Evolutionary conservation across 1,140 invertebrate genomes (phyloP), one percentile per base, ranked within the genome.

Genomic region (Atta texana): DNA sequence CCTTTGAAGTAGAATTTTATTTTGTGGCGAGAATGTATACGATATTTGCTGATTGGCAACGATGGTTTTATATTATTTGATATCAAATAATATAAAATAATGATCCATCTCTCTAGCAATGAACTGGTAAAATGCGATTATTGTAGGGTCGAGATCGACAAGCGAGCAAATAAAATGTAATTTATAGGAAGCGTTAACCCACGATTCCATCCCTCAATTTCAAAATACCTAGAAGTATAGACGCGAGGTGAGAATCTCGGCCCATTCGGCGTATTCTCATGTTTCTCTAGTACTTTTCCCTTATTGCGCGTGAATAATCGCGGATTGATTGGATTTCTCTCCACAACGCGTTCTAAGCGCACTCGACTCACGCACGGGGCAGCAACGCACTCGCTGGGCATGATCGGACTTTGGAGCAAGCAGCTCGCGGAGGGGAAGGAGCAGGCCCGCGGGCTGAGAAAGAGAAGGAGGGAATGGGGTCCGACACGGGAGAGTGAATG

Each of bases 291-390:
- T 39, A 69, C 69, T 28, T 39, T 39, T 8, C 76, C 76, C 63
- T 74, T 72, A 59, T 59, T 74, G 68, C 39, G 69, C 69, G 69
- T 55, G 28, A 21, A 39, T 84, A 84, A 84, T 84, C 80, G 80
- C n/a, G 28, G 44, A 84, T 84, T 84, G 80, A 84, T 84, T 84
- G 80, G 80, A 84, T 84, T 84, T 57, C 57, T 84, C 80, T 75
- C 14, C 55, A 12, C 69, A 24, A 57, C 53, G 34, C 66, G 53
- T 82, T 53, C 78, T 84, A 84, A 84, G 57, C 55, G 28, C 80
- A 75, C 59, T 75, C 80, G 39, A 61, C 24, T 82, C 68, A 74
- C 80, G 68, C 66, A 82, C 68, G 66, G 14, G n/a, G 78, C 63
- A 57, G 21, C 16, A 28, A 69, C 28, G 24, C 24, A 63, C 18